phyloP scores from a whole-genome alignment of 2,113 vertebrate genomes.

The Setophaga coronata region DNA sequence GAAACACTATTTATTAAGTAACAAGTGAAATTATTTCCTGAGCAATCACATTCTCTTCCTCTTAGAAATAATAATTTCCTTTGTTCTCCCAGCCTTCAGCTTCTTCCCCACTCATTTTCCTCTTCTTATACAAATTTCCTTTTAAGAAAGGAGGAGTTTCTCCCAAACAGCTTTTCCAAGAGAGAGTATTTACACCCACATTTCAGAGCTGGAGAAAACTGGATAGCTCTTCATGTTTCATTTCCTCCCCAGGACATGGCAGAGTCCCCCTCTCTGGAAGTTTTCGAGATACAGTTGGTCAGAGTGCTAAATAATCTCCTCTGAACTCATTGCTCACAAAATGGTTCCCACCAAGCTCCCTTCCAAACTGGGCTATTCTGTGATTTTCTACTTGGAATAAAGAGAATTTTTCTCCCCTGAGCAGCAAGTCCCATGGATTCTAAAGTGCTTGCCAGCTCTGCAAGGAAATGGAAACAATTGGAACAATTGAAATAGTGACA shows the following conservation, averaged over 20 bases:
- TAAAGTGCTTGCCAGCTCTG: neutral
- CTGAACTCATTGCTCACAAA: neutral
- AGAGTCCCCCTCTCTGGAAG: neutral
- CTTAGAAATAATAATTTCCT: conserved; percentile 4
- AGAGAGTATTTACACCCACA: neutral
- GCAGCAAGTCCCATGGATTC: neutral
- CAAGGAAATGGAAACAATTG: neutral
- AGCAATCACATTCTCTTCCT: conserved; percentile 26
- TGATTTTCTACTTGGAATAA: neutral
- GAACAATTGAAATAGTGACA: neutral
- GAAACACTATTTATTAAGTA: conserved; percentile 50
- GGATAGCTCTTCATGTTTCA: neutral
- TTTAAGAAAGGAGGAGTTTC: neutral
- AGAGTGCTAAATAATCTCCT: neutral
- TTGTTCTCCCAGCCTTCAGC: neutral
- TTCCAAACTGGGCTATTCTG: neutral
- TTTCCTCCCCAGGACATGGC: neutral
- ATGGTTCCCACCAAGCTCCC: neutral
- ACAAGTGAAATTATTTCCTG: conserved; percentile 46
- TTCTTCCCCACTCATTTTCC: neutral
- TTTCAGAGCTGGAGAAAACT: neutral
- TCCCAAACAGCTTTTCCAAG: neutral
- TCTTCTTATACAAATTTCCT: neutral
- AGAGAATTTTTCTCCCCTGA: neutral
- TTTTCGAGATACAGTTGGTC: neutral